A percentile compares a stretch with the other conserved stretches of the same genome.
Evolutionary conservation across 2,113 vertebrate genomes (phyloP).

Genomic region (Chloropsis hardwickii): DNA sequence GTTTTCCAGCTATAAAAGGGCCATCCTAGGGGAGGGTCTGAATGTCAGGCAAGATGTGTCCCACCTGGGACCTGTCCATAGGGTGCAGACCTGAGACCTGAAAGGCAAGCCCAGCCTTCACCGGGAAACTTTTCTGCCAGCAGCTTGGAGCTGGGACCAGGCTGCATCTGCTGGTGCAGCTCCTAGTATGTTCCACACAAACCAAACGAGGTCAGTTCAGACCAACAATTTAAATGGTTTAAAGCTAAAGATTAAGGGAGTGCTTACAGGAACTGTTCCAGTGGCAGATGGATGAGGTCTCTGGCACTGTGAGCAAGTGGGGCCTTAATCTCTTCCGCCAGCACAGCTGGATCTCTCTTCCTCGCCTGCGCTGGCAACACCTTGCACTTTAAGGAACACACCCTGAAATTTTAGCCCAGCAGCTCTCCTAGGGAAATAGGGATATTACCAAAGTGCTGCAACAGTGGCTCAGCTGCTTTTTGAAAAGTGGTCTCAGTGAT

Average conservation of each 20-base stretch:
- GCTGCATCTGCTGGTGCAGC: not conserved
- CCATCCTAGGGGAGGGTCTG: not conserved
- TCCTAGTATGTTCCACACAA: not conserved
- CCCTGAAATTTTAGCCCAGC: not conserved
- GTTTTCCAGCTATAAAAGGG: not conserved
- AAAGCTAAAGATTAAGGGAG: conserved; percentile 46
- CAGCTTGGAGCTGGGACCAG: not conserved
- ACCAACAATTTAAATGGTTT: conserved; percentile 46
- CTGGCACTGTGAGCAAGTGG: not conserved
- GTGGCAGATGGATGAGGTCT: not conserved
- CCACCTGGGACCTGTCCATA: not conserved
- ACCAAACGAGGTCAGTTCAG: conserved; percentile 32
- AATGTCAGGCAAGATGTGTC: not conserved
- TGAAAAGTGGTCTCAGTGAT: not conserved
- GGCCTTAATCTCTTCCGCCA: not conserved
- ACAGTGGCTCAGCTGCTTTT: not conserved
- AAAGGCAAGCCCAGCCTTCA: not conserved
- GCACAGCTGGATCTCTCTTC: conserved; percentile 35
- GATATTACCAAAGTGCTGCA: not conserved
- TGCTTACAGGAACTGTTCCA: conserved; percentile 10
- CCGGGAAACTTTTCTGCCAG: not conserved
- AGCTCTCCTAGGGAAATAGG: not conserved
- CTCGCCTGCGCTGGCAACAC: accelerated
- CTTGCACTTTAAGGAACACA: not conserved
- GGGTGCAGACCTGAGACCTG: not conserved